Evolutionary conservation across 2,888 invertebrate species (phyloP), one percentile per base, ranked within the genome.

Genomic region (Drosophila niveifrons): DNA sequence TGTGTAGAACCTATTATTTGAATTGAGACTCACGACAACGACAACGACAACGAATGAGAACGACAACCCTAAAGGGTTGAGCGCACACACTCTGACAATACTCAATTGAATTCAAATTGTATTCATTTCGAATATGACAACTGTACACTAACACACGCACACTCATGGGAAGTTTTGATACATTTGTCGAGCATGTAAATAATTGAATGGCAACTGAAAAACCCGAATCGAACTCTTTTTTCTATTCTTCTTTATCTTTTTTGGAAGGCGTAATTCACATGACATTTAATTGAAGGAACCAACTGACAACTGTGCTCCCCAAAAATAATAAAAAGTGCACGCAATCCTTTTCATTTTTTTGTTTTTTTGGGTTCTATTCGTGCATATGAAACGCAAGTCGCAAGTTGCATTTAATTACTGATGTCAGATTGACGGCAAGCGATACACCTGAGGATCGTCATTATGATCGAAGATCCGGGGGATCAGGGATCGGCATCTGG

Each of bases 331-430:
- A 53, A 34, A 39, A 57, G 48, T 66, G 63, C 77, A 76, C 74
- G 74, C 74, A 66, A 75, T 75, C 43, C 13, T 18, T 29, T n/a
- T n/a, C n/a, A n/a, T n/a, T n/a, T n/a, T n/a, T n/a, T n/a, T n/a
- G n/a, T n/a, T n/a, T n/a, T 31, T 31, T 36, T 36, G 11, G 34
- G 64, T 53, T 17, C 36, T 15, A 28, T 39, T 53, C 23, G 55
- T 36, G 76, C 57, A 63, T 62, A 67, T 36, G 36, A 36, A 39
- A 13, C 13, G 23, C 23, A 23, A 23, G 4, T 39, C 39, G 13
- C 48, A 53, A 80, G 58, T 77, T 79, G 70, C 76, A 81, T 84
- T 87, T 87, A 82, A 86, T 86, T 86, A 82, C 65, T 78, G 83
- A 77, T 66, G 62, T 53, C 79, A 78, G 83, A 72, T 82, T 64